phyloP scores from a whole-genome alignment of 2,113 vertebrate species.

The Leptocoma aspasia region DNA sequence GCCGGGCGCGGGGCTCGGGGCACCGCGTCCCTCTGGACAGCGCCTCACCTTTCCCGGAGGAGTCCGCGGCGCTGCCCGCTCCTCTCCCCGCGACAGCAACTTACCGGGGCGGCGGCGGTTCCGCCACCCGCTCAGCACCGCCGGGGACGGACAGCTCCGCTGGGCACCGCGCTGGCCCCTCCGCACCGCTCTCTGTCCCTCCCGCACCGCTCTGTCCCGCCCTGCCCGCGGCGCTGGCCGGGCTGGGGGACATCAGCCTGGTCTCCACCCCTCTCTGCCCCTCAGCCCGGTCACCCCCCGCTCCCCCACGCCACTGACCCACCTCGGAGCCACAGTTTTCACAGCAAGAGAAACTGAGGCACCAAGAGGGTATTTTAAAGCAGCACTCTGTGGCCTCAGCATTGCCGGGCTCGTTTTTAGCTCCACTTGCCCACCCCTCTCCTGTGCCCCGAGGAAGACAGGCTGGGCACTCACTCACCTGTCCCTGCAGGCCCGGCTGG shows the following conservation, averaged over 20 bases:
- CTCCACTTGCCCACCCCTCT: not conserved
- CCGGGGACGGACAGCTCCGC: slow-evolving; percentile 20
- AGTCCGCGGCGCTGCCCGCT: not conserved
- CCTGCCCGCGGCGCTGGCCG: not conserved
- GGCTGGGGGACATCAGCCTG: not conserved
- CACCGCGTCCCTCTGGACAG: not conserved
- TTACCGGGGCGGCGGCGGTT: not conserved
- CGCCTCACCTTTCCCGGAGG: not conserved
- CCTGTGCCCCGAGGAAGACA: not conserved
- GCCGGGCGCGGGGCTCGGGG: not conserved
- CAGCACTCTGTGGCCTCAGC: rapidly evolving
- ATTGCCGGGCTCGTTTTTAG: not conserved
- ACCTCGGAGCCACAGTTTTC: not conserved
- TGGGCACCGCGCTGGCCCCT: not conserved
- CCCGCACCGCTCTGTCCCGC: not conserved
- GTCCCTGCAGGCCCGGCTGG: not conserved
- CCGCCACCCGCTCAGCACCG: not conserved
- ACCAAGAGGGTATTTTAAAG: rapidly evolving
- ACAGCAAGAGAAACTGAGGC: not conserved
- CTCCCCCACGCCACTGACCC: not conserved
- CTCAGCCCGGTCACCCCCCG: not conserved
- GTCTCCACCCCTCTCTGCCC: not conserved
- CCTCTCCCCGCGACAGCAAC: not conserved
- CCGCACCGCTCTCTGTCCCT: not conserved
- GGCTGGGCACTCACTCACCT: not conserved